Evolutionary conservation across 2,888 invertebrate genomes (phyloP).

Genomic region (Eupithecia centaureata): DNA sequence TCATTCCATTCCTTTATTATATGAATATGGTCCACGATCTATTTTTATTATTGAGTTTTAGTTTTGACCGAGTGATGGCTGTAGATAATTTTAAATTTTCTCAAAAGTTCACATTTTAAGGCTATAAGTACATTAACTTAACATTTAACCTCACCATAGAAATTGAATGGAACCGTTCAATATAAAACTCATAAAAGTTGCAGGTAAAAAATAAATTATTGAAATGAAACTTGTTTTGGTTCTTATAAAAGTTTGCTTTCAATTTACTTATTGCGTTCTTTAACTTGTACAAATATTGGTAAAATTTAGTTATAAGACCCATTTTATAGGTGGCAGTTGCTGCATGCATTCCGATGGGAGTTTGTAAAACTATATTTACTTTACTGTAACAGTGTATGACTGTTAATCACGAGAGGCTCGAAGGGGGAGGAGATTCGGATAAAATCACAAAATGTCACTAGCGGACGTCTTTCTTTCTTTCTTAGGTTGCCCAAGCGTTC

Average conservation of each 20-base stretch:
- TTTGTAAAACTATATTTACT: constrained; percentile 47
- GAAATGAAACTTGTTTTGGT: constrained; percentile 20
- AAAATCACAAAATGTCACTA: too few relatives aligned
- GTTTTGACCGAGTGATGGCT: not conserved
- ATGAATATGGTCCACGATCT: not conserved
- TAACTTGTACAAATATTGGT: constrained; percentile 47
- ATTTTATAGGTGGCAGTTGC: constrained; percentile 45
- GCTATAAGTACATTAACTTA: not conserved
- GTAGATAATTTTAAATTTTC: not conserved
- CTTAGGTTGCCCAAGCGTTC: too few relatives aligned
- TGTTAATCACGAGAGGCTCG: too few relatives aligned
- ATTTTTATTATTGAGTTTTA: not conserved
- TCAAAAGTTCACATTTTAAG: not conserved
- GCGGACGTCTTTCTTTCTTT: too few relatives aligned
- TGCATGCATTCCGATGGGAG: constrained; percentile 56
- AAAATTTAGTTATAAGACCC: constrained; percentile 46
- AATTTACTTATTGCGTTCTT: constrained; percentile 30
- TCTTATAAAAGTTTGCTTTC: constrained; percentile 15
- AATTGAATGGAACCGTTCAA: not conserved
- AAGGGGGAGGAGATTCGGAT: too few relatives aligned
- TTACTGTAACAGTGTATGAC: constrained; percentile 29
- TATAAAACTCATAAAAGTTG: not conserved
- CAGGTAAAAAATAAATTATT: constrained; percentile 10
- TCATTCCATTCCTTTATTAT: constrained; percentile 5
- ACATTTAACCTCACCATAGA: not conserved